Evolutionary conservation across 2,113 vertebrate species (phyloP).

Genomic region (Muntiacus reevesi): DNA sequence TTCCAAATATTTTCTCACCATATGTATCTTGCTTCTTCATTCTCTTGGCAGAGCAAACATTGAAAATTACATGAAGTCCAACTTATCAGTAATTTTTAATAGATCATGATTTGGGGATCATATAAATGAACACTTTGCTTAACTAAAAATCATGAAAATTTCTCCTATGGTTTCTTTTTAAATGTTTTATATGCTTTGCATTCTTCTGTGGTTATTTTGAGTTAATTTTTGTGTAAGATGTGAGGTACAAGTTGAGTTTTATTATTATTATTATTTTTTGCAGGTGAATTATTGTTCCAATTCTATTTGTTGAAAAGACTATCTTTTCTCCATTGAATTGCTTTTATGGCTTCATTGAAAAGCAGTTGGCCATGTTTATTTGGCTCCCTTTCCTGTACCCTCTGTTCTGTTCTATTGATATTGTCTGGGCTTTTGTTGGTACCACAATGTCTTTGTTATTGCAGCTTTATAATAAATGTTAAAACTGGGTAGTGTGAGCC

Average conservation of each 20-base stretch:
- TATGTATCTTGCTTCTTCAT: neutral
- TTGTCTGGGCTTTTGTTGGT: neutral
- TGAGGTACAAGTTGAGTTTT: neutral
- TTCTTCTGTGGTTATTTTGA: neutral
- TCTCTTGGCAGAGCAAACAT: neutral
- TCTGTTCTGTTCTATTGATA: neutral
- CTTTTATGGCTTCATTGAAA: neutral
- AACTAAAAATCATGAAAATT: neutral
- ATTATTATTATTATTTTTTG: neutral
- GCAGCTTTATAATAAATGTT: neutral
- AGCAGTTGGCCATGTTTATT: neutral
- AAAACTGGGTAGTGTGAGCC: neutral
- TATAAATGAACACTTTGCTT: neutral
- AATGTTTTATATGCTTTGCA: neutral
- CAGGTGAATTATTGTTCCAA: neutral
- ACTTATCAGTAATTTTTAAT: neutral
- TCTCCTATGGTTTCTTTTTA: neutral
- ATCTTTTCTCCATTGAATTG: neutral
- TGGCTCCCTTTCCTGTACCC: neutral
- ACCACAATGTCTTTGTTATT: neutral
- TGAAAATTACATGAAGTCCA: neutral
- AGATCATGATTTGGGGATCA: neutral
- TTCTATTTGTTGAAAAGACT: neutral
- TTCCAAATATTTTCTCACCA: neutral
- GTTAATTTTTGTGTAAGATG: neutral